Evolutionary conservation across 2,797 vertebrate species (phyloP).

Genomic region (Fratercula arctica): DNA sequence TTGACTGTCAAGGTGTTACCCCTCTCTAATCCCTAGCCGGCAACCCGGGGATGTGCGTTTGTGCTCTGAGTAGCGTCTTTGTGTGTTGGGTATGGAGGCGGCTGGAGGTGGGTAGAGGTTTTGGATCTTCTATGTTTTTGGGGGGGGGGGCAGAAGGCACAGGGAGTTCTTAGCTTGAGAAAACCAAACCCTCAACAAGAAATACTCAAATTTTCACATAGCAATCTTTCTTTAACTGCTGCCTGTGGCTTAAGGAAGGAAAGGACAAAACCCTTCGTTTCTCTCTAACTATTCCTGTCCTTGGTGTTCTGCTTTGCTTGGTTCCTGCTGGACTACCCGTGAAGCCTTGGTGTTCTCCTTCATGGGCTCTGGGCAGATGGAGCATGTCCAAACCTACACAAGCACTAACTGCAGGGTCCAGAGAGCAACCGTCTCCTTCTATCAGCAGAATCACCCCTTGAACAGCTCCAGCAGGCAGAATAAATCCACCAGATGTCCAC

Average conservation of each 20-base stretch:
- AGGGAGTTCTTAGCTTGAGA: background rate
- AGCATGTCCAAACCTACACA: background rate
- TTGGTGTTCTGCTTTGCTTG: background rate
- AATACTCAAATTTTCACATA: background rate
- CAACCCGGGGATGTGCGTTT: background rate
- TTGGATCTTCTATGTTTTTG: accelerated
- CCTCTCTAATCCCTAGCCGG: too few species aligned
- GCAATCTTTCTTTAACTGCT: background rate
- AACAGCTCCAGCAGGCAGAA: background rate
- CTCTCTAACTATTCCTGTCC: background rate
- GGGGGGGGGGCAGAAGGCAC: background rate
- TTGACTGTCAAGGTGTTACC: background rate
- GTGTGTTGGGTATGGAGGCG: background rate
- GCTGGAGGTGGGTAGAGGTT: background rate
- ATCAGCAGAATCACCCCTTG: background rate
- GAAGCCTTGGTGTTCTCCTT: background rate
- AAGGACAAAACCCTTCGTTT: background rate
- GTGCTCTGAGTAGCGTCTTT: background rate
- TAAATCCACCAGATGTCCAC: background rate
- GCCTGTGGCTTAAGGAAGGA: background rate
- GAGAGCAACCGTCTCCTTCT: background rate
- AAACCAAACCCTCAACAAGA: background rate
- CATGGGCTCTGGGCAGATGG: background rate
- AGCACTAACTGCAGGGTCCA: background rate
- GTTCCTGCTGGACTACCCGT: background rate